Conservation (phyloP, 2,113 vertebrate species). For the human (Homo sapiens) region GRCh38 chr6:28934001-28934500, state of each 20-base stretch:
- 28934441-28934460: too few species aligned
- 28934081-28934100: too few species aligned
- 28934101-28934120: neutral
- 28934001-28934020: neutral
- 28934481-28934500: too few species aligned
- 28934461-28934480: too few species aligned
- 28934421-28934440: too few species aligned
- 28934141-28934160: neutral
- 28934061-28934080: too few species aligned
- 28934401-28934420: too few species aligned
- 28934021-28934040: too few species aligned
- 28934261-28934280: neutral
- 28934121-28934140: neutral
- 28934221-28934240: neutral
- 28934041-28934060: too few species aligned
- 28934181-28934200: neutral
- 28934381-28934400: too few species aligned
- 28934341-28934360: too few species aligned
- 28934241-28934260: neutral
- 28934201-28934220: neutral
- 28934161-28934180: neutral
- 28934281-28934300: neutral
- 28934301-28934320: neutral
- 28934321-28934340: neutral
- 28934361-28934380: too few species aligned